These are phyloP conservation scores for Rugalucina vietnamica DNA, from an alignment of 2,888 invertebrate genomes.

Conservation along the genomic window DNA sequence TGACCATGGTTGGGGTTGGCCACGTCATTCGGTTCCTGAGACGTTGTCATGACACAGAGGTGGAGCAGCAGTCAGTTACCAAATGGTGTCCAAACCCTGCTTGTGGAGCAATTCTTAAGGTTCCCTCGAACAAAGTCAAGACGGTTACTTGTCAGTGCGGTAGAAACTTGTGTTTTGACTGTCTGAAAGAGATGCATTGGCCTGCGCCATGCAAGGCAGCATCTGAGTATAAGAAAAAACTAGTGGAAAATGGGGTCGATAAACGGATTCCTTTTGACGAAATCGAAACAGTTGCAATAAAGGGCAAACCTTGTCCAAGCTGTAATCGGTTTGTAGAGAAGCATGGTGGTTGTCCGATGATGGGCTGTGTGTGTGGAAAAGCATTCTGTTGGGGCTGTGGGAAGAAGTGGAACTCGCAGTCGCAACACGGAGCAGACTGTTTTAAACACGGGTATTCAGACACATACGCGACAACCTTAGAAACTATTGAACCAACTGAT, in stretches of 20 bases:
- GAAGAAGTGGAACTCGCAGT: constrained; percentile 17
- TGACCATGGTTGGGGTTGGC: constrained; percentile 45
- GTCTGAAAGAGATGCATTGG: constrained; percentile 68
- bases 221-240: constrained; percentile 44
- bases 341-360: constrained; percentile 67
- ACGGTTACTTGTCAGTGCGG: constrained; percentile 65
- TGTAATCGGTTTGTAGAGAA: constrained; percentile 69
- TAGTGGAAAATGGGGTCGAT: constrained; percentile 56
- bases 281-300: constrained; percentile 31
- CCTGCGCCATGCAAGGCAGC: constrained; percentile 66
- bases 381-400: constrained; percentile 72
- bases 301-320: constrained; percentile 68
- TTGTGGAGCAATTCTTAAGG: constrained; percentile 64
- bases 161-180: constrained; percentile 63
- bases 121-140: constrained; percentile 25
- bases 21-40: constrained; percentile 45
- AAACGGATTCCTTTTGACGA: constrained; percentile 30
- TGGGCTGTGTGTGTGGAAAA: constrained; percentile 64
- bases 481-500: neutral
- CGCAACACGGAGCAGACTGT: constrained; percentile 19
- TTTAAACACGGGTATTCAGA: constrained; percentile 20
- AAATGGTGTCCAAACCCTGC: constrained; percentile 69
- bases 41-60: constrained; percentile 53
- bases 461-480: constrained; percentile 17
- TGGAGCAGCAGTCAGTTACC: constrained; percentile 45